A percentile compares a stretch with the other conserved stretches of the same genome.
Evolutionary conservation across 2,888 invertebrate species (phyloP).

Genomic region (Encarsia formosa): DNA sequence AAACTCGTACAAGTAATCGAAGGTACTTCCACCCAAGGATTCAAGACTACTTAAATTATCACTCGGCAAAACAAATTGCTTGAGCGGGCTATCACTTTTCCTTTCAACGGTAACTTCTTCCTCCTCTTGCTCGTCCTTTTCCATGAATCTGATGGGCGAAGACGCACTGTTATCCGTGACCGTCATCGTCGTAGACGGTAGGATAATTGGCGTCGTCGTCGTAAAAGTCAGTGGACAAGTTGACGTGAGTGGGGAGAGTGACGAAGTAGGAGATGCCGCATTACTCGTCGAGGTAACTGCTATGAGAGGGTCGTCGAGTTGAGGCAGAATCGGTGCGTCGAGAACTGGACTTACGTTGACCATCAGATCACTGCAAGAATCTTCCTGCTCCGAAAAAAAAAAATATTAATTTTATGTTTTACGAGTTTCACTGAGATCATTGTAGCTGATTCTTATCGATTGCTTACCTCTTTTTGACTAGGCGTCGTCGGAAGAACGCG

Average conservation of each 20-base stretch:
- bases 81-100: conserved; percentile 28
- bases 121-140: conserved; percentile 25
- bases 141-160: conserved; percentile 19
- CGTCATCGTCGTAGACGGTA: not conserved
- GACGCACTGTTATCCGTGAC: not conserved
- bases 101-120: conserved; percentile 30
- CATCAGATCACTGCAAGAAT: conserved; percentile 38
- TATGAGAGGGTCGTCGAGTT: conserved; percentile 2
- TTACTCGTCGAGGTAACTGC: conserved; percentile 29
- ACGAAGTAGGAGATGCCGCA: conserved; percentile 16
- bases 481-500: conserved; percentile 53
- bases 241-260: not conserved
- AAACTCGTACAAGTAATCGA: conserved; percentile 87
- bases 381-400: no score
- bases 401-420: no score
- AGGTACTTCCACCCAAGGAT: conserved; percentile 56
- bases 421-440: no score
- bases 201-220: conserved; percentile 1
- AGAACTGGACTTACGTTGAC: conserved; percentile 31
- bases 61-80: conserved; percentile 38
- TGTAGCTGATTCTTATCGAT: no score
- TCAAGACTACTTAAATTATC: conserved; percentile 48
- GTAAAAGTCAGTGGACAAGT: not conserved
- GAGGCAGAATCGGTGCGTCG: conserved; percentile 6
- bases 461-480: conserved; percentile 45